Evolutionary conservation across 1,140 invertebrate species (phyloP), one percentile per base, ranked within the genome.

Genomic region (Cyphomyrmex costatus): DNA sequence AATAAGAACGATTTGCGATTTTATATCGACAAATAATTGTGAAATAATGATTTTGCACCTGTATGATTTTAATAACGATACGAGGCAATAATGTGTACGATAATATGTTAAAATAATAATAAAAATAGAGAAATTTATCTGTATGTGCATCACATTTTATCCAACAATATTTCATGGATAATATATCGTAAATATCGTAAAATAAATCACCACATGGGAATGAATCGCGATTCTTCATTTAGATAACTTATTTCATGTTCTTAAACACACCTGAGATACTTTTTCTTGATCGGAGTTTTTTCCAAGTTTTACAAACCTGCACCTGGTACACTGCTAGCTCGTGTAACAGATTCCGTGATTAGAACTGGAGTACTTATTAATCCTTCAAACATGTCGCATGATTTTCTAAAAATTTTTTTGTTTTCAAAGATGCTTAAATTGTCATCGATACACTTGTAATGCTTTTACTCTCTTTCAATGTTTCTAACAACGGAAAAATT

Each of bases 231-330:
- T 8, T 4, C 16, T 36, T 68, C 36, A 24, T 36, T 80, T 68
- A 51, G 46, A 68, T 36, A 80, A 80, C 27, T 80, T 10, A 30
- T 80, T 80, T 70, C 65, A 16, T 21, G 30, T 70, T 16, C 21
- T 7, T 56, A 12, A 1, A 70, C 5, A 65, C 78, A 70, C 21
- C 65, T 80, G 63, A 53, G 49, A 51, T 58, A 21, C 21, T 36
- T 46, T 7, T 10, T 33, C 51, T 27, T 12, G 8, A 12, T 58
- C n/a, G 36, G 8, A 70, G 8, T 70, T 70, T 80, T 70, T 51
- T 56, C 30, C 1, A 36, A 30, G 14, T 33, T n/a, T 33, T 30
- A 14, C 10, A 3, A 7, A 80, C 7, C 49, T n/a, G n/a, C n/a
- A 70, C 12, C 78, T 80, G 78, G 6, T 36, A 33, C 58, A 24